Evolutionary conservation across 2,797 vertebrate genomes (phyloP), one percentile per base, ranked within the genome.

Genomic region (Clarias pachynema): DNA sequence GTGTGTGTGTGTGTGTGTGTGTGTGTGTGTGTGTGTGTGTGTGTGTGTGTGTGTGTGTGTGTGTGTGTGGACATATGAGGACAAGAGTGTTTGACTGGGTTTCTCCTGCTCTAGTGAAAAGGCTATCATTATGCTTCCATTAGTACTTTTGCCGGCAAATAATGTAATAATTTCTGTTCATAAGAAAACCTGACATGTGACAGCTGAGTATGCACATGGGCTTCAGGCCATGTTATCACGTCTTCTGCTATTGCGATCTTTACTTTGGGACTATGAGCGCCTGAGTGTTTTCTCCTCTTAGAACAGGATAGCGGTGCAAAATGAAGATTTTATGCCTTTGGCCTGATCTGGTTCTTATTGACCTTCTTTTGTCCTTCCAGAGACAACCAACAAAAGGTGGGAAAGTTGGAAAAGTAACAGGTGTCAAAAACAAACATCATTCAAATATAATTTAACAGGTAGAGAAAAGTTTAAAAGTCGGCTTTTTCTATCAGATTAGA

Each of bases 51-150:
- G 34, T 79, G 73, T 57, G 78, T 24, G 5, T 57, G 44, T 74
- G 49, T 77, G 53, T 22, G 18, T 20, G 14, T 12, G 26, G 24
- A 56, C n/a, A 16, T 26, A 56, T 18, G 2, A 29, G 72, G n/a
- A 5, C 44, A 74, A 74, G 44, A 9, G 22, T 20, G n/a, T 18
- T 4, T 56, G 56, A 74, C 44, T 74, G 44, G 72, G 24, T 26
- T 53, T 74, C 56, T 59, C 18, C 68, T 65, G 63, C 62, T 70
- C 60, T 59, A 69, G 24, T 73, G 62, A 68, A 84, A 79, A 29
- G 68, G 26, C 65, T 73, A 87, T 91, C 72, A 90, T 86, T 87
- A 90, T 85, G 62, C 87, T 89, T 89, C 86, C 85, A 86, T 82
- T 83, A 74, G 60, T 73, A 72, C 80, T 87, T 73, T 81, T 73